Conservation (phyloP, 2,113 vertebrate genomes). For the Rhea pennata region DNA sequence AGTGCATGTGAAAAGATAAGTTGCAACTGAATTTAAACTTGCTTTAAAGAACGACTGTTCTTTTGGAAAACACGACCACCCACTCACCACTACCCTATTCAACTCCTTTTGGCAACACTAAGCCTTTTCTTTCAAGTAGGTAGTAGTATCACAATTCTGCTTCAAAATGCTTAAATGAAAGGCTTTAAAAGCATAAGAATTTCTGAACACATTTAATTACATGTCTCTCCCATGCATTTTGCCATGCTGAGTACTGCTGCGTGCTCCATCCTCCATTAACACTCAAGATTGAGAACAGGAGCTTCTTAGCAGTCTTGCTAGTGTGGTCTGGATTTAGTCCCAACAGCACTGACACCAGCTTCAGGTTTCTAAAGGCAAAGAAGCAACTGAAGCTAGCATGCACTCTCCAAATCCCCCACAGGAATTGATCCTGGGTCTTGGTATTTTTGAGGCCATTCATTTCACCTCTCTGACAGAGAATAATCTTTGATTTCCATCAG, state of each 20-base stretch:
- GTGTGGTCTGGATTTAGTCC: neutral
- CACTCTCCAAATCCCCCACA: neutral
- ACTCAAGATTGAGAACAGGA: neutral
- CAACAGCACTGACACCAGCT: neutral
- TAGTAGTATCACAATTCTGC: neutral
- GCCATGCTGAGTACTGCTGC: neutral
- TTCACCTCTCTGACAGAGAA: neutral
- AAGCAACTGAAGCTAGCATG: neutral
- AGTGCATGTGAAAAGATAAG: neutral
- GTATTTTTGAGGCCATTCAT: neutral
- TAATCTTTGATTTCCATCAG: neutral
- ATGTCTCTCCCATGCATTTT: neutral
- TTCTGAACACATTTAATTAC: neutral
- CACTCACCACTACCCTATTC: neutral
- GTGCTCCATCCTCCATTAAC: too few species aligned
- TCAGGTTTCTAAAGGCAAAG: neutral
- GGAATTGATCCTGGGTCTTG: neutral
- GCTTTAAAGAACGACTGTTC: neutral
- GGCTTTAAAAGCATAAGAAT: neutral
- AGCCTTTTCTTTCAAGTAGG: neutral
- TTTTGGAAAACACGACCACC: rapidly evolving
- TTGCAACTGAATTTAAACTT: neutral
- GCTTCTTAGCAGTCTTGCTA: neutral
- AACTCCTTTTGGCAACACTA: neutral
- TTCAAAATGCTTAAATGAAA: neutral